A percentile compares a stretch with the other conserved stretches of the same genome.
Conservation (phyloP, 2,797 vertebrate species). For the Ambastaia sidthimunki region DNA sequence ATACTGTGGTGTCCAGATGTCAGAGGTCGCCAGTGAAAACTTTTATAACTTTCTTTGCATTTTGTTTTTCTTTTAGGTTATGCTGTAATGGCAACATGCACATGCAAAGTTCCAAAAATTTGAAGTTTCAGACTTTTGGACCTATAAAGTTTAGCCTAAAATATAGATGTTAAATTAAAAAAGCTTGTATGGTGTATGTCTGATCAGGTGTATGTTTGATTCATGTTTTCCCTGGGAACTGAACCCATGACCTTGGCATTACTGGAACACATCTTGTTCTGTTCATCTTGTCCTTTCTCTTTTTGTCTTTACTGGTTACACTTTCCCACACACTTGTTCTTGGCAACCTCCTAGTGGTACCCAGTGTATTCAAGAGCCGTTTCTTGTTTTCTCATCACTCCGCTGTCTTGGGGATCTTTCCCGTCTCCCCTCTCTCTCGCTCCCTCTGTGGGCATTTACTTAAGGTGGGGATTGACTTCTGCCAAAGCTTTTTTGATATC, state of each 20-base stretch:
- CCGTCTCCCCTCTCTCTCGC: background rate
- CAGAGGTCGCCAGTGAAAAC: no score
- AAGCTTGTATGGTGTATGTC: background rate
- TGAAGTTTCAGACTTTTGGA: no score
- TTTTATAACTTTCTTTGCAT: no score
- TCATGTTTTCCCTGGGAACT: background rate
- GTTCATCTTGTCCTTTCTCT: constrained; percentile 15
- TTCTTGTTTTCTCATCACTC: constrained; percentile 38
- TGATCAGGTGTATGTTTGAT: background rate
- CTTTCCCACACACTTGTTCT: constrained; percentile 44
- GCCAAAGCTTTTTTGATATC: constrained; percentile 59
- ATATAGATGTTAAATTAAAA: no score
- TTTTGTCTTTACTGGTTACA: constrained; percentile 30
- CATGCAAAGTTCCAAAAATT: no score
- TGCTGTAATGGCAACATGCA: no score
- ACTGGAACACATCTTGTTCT: constrained; percentile 8
- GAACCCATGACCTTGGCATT: background rate
- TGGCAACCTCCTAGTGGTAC: constrained; percentile 30
- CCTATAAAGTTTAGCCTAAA: no score
- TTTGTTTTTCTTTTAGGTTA: no score
- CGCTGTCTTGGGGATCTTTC: constrained; percentile 18
- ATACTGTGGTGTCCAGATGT: no score
- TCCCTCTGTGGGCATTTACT: constrained; percentile 44
- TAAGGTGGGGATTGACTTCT: constrained; percentile 49
- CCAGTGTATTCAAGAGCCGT: constrained; percentile 14